phyloP scores from a whole-genome alignment of 2,888 invertebrate genomes.

The Hypsopygia costalis region DNA sequence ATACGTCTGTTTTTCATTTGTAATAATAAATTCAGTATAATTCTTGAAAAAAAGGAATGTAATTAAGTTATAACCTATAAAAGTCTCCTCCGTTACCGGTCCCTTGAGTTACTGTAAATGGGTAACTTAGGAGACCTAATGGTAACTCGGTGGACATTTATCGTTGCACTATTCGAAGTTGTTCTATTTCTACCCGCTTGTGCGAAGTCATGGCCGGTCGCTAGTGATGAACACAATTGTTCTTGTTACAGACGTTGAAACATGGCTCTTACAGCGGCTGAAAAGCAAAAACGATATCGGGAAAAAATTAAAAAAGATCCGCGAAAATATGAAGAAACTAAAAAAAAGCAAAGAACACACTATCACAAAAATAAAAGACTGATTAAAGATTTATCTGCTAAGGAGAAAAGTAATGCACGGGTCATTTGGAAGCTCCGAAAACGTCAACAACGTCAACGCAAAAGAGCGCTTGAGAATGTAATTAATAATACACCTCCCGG shows the following conservation, averaged over 20 bases:
- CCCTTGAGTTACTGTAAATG: too few species aligned
- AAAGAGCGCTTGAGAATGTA: not conserved
- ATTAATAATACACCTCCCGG: constrained; percentile 4
- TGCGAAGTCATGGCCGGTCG: too few species aligned
- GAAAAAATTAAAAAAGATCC: constrained; percentile 9
- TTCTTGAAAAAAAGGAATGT: too few species aligned
- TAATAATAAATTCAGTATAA: too few species aligned
- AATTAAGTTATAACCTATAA: too few species aligned
- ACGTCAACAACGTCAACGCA: constrained; percentile 1
- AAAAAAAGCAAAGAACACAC: constrained; percentile 10
- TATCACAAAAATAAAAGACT: constrained; percentile 13
- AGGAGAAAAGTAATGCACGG: constrained; percentile 12
- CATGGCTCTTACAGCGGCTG: constrained; percentile 11
- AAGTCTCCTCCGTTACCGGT: too few species aligned
- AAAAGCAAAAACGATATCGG: constrained; percentile 14
- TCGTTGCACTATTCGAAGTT: too few species aligned
- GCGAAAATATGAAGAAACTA: constrained; percentile 12
- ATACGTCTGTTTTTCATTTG: too few species aligned
- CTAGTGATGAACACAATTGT: too few species aligned
- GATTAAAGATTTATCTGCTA: constrained; percentile 12
- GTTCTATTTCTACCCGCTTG: too few species aligned
- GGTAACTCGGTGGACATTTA: too few species aligned
- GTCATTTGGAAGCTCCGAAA: constrained; percentile 12
- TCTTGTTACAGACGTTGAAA: not conserved
- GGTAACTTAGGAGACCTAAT: too few species aligned